Base-by-base conservation (phyloP, 1,140 invertebrate genomes). In the Lasioglossum baleicum region DNA sequence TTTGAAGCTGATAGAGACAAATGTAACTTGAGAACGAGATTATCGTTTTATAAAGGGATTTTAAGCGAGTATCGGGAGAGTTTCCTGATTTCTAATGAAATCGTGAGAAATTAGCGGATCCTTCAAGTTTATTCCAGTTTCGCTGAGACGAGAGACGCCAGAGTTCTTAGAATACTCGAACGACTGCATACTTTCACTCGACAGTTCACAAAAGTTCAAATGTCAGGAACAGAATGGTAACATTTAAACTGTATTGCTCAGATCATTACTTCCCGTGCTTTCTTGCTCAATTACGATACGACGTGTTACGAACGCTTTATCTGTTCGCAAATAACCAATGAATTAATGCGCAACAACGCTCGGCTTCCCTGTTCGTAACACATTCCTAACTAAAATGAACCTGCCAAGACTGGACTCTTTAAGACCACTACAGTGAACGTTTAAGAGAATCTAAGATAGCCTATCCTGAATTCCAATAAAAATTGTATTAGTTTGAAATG, bases 171-270 rank as follows among this genome's bases (percentile, higher is more conserved):
- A 58, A 56, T 48, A 70, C 53, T 80, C 61, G 40, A 60, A 51
- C 15, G 67, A 68, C 22, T 11, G 65, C 40, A 71, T 71, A 78
- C 84, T 87, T 86, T 87, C 81, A 81, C 84, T 75, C 22, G 40
- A 61, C 71, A 66, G 61, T 86, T 81, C 61, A 40, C 75, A 56
- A 67, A 77, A 83, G 82, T 86, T 86, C 72, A 82, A 87, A 86
- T 67, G 84, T 82, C 84, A 82, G 74, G 26, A 51, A 81, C 66
- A 35, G 26, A 75, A 77, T 15, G 71, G 56, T 79, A 87, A 86
- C 85, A 83, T 79, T 86, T 86, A 79, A 77, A 74, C 56, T 20
- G 26, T 13, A 71, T 78, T 77, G 40, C 61, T 51, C 67, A 35
- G 51, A 42, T 31, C 69, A 58, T 68, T 81, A 78, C 15, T 76